Base-by-base conservation (phyloP, 2,113 vertebrate genomes). In the Poecile atricapillus region DNA sequence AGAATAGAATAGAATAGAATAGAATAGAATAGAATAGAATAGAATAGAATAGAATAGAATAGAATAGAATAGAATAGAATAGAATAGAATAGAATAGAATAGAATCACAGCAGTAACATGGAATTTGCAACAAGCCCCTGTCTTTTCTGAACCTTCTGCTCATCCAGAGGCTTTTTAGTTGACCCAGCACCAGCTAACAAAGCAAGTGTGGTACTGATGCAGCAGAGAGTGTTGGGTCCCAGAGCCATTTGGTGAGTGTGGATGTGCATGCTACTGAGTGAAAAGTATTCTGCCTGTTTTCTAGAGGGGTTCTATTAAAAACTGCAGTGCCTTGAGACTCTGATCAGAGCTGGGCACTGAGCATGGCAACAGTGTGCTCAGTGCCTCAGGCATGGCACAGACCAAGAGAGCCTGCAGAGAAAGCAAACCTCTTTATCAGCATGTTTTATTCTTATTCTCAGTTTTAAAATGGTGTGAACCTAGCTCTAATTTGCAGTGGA, bases 271-370 rank as follows among this genome's bases (percentile, higher is more conserved):
- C 31, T 46, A 28, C 50, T 37, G 52, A 41, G 13, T 13, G 39
- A 82, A 60, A 19, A 8, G 5, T 33, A 15, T 43, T 92, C 31
- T 70, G 14, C 28, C 53, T 55, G 15, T 37, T 78, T 70, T 58
- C 28, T 52, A 6, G 3, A 27, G 11, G 11, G 1, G 2, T 49
- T 69, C 22, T 62, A 0, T 59, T 44, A 62, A 69, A 83, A 62
- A 22, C n/a, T 82, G 20, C 7, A 10, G 19, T 67, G 35, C 35
- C 46, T 71, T 60, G 15, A 76, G 62, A 65, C 13, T 44, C 9
- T 24, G 21, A 50, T 76, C 63, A 31, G 68, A 92, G 43, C 59
- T 65, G 28, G 52, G 58, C 43, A 77, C 25, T 25, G 52, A 79
- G 47, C 31, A 19, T n/a, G 43, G 59, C 71, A 67, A 10, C 33